phyloP scores from a whole-genome alignment of 1,140 invertebrate species.

The Drosophila rufa region DNA sequence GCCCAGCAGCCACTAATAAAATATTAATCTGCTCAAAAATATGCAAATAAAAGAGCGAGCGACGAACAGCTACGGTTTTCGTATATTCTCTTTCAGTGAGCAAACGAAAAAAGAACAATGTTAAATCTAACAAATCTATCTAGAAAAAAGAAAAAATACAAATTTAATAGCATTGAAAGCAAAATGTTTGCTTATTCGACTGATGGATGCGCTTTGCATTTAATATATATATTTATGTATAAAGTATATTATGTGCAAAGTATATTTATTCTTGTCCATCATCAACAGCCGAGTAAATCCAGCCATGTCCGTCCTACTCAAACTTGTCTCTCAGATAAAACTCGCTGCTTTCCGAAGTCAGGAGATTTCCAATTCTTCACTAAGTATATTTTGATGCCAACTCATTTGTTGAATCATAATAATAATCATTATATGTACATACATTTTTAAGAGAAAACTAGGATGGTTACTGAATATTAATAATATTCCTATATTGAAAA shows the following conservation, averaged over 20 bases:
- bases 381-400: too few relatives aligned
- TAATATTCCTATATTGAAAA: background rate
- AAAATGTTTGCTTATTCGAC: background rate
- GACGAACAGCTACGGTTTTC: background rate
- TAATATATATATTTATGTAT: too few relatives aligned
- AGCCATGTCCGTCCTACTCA: too few relatives aligned
- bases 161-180: background rate
- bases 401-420: too few relatives aligned
- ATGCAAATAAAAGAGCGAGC: background rate
- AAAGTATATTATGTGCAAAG: too few relatives aligned
- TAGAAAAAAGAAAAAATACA: background rate
- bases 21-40: conserved; percentile 4
- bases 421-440: background rate
- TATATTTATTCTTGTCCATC: too few relatives aligned
- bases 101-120: background rate
- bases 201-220: conserved; percentile 1
- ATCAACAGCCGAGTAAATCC: too few relatives aligned
- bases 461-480: too few relatives aligned
- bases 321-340: too few relatives aligned
- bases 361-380: too few relatives aligned
- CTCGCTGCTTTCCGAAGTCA: too few relatives aligned
- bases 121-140: background rate
- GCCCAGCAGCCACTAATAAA: conserved; percentile 14
- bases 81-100: background rate
- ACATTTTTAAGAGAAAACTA: background rate